Conservation (phyloP, 2,797 vertebrate genomes). For the Phataginus tricuspis region DNA sequence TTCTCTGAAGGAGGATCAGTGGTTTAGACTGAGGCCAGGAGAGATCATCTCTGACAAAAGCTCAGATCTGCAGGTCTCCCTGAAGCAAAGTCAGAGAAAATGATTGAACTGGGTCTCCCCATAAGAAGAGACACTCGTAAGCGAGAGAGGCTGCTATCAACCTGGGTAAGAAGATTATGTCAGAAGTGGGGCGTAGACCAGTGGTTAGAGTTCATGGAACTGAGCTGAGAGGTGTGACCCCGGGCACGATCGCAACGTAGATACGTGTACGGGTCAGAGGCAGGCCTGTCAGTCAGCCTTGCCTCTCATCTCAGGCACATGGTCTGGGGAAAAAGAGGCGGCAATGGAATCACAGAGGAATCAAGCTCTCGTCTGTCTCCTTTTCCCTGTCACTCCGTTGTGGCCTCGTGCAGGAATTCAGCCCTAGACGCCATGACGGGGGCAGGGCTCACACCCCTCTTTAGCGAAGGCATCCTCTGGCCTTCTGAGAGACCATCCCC, state of each 20-base stretch:
- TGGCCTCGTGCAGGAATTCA: not conserved
- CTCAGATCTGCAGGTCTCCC: not conserved
- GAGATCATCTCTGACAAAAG: not conserved
- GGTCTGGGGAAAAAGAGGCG: not conserved
- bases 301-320: not conserved
- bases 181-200: not conserved
- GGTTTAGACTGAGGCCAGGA: not conserved
- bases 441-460: not conserved
- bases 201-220: not conserved
- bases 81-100: conserved; percentile 11
- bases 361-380: not conserved
- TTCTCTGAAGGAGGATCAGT: not conserved
- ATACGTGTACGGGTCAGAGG: not conserved
- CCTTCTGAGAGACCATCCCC: not conserved
- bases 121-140: not conserved
- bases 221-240: not conserved
- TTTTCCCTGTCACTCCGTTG: not conserved
- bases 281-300: not conserved
- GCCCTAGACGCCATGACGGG: not conserved
- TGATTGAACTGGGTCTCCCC: not conserved
- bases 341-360: not conserved
- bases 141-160: not conserved
- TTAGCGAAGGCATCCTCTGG: not conserved
- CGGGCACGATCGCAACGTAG: not conserved
- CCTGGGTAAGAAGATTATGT: not conserved